Evolutionary conservation across 2,113 vertebrate genomes (phyloP).

Genomic region (Silurus glanis): DNA sequence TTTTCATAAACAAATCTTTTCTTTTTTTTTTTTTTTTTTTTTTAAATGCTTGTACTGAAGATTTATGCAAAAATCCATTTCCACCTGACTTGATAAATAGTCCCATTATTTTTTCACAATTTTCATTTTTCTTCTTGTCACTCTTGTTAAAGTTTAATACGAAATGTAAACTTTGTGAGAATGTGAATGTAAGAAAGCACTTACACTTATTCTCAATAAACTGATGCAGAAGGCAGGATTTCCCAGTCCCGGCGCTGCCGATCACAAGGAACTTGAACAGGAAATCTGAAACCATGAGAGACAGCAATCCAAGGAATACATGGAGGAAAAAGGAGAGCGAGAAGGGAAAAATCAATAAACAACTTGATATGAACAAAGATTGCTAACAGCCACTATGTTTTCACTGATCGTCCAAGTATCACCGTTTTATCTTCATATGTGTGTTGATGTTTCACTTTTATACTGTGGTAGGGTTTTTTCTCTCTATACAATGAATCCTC

Average conservation of each 20-base stretch:
- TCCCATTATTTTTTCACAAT: background rate
- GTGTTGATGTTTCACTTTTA: background rate
- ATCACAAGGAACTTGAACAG: slow-evolving; percentile 97
- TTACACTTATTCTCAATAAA: slow-evolving; percentile 96
- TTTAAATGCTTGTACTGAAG: background rate
- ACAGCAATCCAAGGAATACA: background rate
- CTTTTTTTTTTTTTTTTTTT: too few species aligned
- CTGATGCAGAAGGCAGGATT: slow-evolving; percentile 93
- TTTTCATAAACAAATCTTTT: background rate
- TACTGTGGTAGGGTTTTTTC: background rate
- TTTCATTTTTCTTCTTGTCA: background rate
- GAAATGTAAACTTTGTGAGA: slow-evolving; percentile 20
- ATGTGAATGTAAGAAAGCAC: slow-evolving; percentile 43
- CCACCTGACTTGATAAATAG: background rate
- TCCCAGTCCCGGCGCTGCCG: slow-evolving; percentile 89
- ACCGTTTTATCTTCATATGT: background rate
- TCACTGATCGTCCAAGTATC: background rate
- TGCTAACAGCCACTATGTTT: background rate
- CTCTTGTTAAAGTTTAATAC: slow-evolving; percentile 3
- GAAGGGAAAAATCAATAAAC: slow-evolving; percentile 31
- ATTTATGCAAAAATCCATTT: background rate
- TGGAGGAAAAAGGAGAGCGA: slow-evolving; percentile 14
- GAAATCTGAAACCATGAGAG: slow-evolving; percentile 78
- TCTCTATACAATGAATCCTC: background rate
- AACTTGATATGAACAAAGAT: background rate